Evolutionary conservation across 2,113 vertebrate genomes (phyloP), one percentile per base, ranked within the genome.

Genomic region (Calonectris borealis): DNA sequence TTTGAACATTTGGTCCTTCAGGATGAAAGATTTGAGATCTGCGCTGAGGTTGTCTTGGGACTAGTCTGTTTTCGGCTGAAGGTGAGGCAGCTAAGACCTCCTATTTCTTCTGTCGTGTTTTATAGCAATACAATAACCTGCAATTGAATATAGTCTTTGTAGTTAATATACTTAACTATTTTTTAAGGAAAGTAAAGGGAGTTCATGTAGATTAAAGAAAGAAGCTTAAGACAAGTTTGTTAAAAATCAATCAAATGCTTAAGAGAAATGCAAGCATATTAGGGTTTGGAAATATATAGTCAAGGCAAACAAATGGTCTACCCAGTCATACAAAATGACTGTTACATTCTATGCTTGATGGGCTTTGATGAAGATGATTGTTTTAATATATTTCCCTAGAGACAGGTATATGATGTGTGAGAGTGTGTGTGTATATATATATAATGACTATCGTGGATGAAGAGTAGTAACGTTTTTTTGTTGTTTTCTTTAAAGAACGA

Each of bases 41-140:
- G 98, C 55, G 98, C 98, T 2, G 98, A 99, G 40, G 99, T 99
- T 71, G 92, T 99, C 48, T 60, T 99, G 97, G 99, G 99, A 58
- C 98, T 99, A 36, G 99, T 99, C 80, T 99, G 99, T 94, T 99
- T 99, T 94, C 98, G 99, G 89, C 97, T 99, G n/a, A 99, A 99
- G 99, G 99, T 99, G 98, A 92, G 89, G 48, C 57, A 86, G n/a
- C 73, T 27, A 9, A 36, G 36, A 10, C 12, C 25, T 81, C 17
- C 38, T 36, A 1, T 42, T 58, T 68, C 38, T 60, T 51, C 38
- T 48, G 6, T 26, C 27, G 16, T 58, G 18, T 38, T 42, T 91
- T 85, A 51, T 2, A 83, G 77, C 52, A 82, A 18, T 31, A 62
- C 16, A 38, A 29, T 70, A 83, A 81, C 15, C 48, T 90, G 61